These are phyloP conservation scores for Nicator chloris DNA, from an alignment of 2,113 vertebrate genomes.

Conservation along the genomic window DNA sequence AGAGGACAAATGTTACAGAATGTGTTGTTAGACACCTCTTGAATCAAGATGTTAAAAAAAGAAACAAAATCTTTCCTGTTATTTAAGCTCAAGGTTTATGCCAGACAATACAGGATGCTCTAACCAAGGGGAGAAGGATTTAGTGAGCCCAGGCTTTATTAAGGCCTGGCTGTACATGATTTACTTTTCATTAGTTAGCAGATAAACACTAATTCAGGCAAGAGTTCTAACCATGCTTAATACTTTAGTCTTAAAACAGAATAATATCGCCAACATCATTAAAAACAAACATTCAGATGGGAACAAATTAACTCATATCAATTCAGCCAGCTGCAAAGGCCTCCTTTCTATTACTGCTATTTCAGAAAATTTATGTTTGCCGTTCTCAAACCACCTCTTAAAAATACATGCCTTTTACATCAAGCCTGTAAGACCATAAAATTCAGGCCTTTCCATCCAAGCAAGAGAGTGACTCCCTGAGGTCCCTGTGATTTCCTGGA, in stretches of 20 bases:
- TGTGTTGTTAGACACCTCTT: background rate
- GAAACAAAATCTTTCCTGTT: background rate
- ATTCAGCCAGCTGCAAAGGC: background rate
- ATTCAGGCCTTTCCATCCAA: background rate
- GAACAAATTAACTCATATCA: constrained; percentile 26
- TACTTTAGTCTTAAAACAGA: constrained; percentile 5
- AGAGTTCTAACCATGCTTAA: background rate
- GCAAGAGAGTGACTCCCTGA: accelerated
- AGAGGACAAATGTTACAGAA: background rate
- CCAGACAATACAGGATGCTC: background rate
- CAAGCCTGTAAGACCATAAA: background rate
- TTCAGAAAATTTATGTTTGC: background rate
- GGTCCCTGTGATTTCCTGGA: background rate
- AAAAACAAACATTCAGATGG: constrained; percentile 38
- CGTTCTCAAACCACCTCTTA: background rate
- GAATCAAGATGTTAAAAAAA: background rate
- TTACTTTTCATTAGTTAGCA: constrained; percentile 44
- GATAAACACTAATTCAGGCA: constrained; percentile 9
- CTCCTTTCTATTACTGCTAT: background rate
- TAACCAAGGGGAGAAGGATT: background rate
- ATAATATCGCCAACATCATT: constrained; percentile 13
- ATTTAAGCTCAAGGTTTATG: constrained; percentile 11
- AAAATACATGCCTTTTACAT: background rate
- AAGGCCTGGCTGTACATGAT: background rate
- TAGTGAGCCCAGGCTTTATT: background rate